Conservation (phyloP, 2,797 vertebrate species). For the Pipistrellus pygmaeus region DNA sequence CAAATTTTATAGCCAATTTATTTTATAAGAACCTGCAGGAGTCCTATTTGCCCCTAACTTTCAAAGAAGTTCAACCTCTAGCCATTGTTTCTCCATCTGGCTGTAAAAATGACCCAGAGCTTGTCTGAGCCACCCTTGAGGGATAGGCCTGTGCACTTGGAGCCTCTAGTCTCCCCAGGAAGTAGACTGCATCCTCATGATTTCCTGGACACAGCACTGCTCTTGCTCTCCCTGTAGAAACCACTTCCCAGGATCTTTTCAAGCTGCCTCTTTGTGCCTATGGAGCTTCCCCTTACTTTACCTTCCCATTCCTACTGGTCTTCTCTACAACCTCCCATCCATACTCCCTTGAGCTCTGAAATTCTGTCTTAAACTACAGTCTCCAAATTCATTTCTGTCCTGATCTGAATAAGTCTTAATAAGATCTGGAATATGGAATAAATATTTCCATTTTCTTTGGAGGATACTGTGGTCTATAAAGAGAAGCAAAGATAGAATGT, state of each 20-base stretch:
- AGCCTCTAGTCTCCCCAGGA: background rate
- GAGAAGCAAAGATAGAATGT: background rate
- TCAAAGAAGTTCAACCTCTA: background rate
- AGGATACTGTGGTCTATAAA: background rate
- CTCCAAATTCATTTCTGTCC: background rate
- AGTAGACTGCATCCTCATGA: background rate
- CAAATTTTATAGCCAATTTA: background rate
- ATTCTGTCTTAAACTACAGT: background rate
- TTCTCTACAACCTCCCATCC: background rate
- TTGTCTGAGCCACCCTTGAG: background rate
- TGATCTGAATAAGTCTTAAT: background rate
- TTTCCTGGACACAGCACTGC: background rate
- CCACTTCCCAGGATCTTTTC: background rate
- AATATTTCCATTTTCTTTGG: background rate
- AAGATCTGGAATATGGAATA: background rate
- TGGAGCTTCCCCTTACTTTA: background rate
- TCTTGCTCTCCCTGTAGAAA: background rate
- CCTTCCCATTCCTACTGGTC: background rate
- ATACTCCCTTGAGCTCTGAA: background rate
- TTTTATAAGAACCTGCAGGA: background rate
- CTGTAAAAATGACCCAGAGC: background rate
- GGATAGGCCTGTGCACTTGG: accelerated
- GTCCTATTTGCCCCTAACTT: background rate
- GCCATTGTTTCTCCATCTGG: background rate
- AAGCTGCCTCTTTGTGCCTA: background rate